phyloP scores from a whole-genome alignment of 2,797 vertebrate genomes.

The Halcyon leucocephala region DNA sequence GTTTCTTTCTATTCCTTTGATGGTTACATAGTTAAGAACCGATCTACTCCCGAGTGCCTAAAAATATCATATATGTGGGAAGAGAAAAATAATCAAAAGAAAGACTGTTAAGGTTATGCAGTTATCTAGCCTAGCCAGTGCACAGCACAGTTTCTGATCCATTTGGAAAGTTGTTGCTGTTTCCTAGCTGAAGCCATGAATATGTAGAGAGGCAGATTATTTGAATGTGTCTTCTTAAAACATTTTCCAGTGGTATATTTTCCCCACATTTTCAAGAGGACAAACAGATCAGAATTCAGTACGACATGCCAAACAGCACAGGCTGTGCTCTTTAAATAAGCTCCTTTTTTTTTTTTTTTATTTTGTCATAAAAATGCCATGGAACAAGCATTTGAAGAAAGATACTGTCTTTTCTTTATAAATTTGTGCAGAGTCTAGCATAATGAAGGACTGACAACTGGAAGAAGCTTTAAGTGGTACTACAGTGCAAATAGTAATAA shows the following conservation, averaged over 20 bases:
- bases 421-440: background rate
- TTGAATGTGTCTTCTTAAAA: background rate
- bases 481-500: background rate
- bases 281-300: background rate
- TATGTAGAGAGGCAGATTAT: background rate
- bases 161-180: background rate
- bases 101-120: background rate
- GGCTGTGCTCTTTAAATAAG: background rate
- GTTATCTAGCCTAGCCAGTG: background rate
- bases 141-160: background rate
- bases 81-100: slow-evolving; percentile 13
- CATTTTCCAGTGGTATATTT: background rate
- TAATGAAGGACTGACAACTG: background rate
- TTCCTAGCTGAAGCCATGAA: background rate
- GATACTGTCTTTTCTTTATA: background rate
- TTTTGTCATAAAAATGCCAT: background rate
- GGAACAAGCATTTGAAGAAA: background rate
- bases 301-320: background rate
- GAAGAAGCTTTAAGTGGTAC: background rate
- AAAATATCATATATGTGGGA: slow-evolving; percentile 39
- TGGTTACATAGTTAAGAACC: background rate
- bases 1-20: background rate
- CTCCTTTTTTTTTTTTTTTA: background rate
- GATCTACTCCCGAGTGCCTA: background rate
- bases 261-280: background rate